Percentiles rank a stretch among this genome's conserved stretches.
Conservation (phyloP, 2,888 invertebrate genomes). For the Hyposoter didymator region DNA sequence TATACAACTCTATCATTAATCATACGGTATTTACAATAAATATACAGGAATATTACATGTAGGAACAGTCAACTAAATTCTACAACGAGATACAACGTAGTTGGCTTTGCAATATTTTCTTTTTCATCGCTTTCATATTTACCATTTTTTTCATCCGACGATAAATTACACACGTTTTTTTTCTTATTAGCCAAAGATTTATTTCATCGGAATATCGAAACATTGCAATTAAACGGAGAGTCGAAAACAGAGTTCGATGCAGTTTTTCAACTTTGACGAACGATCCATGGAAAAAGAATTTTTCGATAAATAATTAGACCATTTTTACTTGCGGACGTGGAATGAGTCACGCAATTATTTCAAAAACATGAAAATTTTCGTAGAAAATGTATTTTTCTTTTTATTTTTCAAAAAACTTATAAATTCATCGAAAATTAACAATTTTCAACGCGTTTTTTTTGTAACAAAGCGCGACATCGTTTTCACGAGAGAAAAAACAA, state of each 20-base stretch:
- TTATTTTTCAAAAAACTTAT: background rate
- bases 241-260: background rate
- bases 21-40: conserved; percentile 81
- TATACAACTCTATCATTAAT: conserved; percentile 78
- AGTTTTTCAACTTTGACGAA: background rate
- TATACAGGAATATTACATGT: conserved; percentile 79
- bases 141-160: background rate
- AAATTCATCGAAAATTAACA: background rate
- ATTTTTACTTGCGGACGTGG: no score
- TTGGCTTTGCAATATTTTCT: conserved; percentile 51
- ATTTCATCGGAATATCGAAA: background rate
- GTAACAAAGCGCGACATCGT: background rate
- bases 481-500: background rate
- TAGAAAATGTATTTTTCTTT: background rate
- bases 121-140: background rate
- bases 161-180: background rate
- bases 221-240: background rate
- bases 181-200: background rate
- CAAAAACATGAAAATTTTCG: background rate
- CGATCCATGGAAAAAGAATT: no score
- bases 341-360: background rate
- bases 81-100: conserved; percentile 68
- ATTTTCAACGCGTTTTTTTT: background rate
- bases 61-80: conserved; percentile 81
- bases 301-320: no score